Evolutionary conservation across 2,888 invertebrate species (phyloP).

Genomic region (Aphidoletes aphidimyza): DNA sequence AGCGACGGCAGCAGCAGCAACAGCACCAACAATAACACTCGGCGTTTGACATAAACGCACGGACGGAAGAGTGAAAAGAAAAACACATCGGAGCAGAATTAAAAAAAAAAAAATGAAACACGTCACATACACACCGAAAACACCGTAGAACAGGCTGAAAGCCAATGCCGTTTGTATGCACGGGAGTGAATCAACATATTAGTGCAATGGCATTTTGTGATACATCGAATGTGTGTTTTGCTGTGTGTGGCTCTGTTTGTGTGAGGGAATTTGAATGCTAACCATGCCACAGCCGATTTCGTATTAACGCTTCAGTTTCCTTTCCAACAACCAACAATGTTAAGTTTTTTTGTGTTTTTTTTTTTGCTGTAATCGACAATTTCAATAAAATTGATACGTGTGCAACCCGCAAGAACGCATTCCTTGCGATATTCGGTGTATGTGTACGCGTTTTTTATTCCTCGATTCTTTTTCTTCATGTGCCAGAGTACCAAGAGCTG

Average conservation of each 20-base stretch:
- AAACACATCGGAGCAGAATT: background rate
- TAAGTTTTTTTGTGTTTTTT: no score
- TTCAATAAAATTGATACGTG: constrained; percentile 31
- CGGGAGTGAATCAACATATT: background rate
- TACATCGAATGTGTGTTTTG: background rate
- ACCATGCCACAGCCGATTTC: background rate
- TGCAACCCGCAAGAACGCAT: background rate
- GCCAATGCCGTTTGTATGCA: background rate
- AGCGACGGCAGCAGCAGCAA: background rate
- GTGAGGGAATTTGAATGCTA: constrained; percentile 33
- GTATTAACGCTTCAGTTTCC: constrained; percentile 19
- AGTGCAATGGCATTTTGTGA: constrained; percentile 42
- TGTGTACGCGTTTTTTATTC: background rate
- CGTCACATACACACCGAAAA: background rate
- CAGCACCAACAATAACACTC: background rate
- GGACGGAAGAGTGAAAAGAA: background rate
- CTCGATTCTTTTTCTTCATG: background rate
- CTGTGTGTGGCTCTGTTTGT: background rate
- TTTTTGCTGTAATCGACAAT: constrained; percentile 28
- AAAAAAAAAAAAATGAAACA: background rate
- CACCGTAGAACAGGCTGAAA: constrained; percentile 42
- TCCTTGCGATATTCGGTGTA: background rate
- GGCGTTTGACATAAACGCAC: background rate
- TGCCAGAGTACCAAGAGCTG: background rate
- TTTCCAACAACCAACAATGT: no score